Percentiles rank a stretch among this genome's conserved stretches.
Conservation (phyloP, 2,113 vertebrate species). For the Pyrgilauda ruficollis region DNA sequence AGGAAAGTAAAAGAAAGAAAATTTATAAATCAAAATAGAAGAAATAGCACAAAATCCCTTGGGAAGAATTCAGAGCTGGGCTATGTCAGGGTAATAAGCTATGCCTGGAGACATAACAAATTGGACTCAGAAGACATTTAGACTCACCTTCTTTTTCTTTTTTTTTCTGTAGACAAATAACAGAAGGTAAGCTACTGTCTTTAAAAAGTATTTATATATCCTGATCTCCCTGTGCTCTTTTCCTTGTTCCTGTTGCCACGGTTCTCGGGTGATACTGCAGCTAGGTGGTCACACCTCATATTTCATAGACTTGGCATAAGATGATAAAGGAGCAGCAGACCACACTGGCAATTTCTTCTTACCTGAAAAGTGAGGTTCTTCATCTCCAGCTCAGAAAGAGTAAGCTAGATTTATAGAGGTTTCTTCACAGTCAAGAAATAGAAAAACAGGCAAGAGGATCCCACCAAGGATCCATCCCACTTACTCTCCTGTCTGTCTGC, state of each 20-base stretch:
- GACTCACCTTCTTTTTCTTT: background rate
- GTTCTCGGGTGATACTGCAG: background rate
- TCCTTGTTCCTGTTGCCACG: background rate
- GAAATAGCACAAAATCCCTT: slow-evolving; percentile 17
- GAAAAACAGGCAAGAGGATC: background rate
- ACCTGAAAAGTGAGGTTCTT: background rate
- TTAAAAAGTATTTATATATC: background rate
- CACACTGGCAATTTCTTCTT: background rate
- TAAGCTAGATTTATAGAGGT: background rate
- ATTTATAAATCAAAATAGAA: slow-evolving; percentile 19
- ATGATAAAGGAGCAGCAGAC: background rate
- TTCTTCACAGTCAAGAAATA: background rate
- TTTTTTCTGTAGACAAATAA: background rate
- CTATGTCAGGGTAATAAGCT: slow-evolving; percentile 30
- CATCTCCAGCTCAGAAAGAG: background rate
- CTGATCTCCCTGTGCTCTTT: background rate
- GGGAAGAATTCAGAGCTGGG: background rate
- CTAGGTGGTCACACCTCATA: background rate
- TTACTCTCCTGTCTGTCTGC: background rate
- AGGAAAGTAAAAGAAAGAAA: slow-evolving; percentile 31
- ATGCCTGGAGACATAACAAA: background rate
- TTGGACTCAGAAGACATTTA: background rate
- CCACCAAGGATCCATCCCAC: background rate
- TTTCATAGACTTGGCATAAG: background rate
- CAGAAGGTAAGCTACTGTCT: background rate